A percentile compares a stretch with the other conserved stretches of the same genome.
These are phyloP conservation scores for Pherbina coryleti DNA, from an alignment of 2,888 invertebrate genomes.

Conservation along the genomic window DNA sequence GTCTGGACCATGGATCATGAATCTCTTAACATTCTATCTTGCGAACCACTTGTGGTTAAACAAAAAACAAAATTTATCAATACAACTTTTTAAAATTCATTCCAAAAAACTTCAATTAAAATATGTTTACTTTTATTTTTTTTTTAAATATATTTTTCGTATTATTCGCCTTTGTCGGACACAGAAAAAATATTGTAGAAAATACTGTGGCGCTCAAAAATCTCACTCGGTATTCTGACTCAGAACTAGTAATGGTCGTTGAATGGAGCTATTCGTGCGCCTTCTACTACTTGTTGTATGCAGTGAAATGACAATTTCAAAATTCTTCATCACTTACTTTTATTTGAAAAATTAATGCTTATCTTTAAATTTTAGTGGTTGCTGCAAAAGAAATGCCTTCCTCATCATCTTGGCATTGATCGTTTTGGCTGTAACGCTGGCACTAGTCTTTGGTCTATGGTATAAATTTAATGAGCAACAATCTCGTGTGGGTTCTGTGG, in stretches of 20 bases:
- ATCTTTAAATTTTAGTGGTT: conserved; percentile 20
- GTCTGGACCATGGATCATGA: background rate
- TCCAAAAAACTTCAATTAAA: background rate
- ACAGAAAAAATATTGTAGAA: background rate
- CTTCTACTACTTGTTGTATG: background rate
- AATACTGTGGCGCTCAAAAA: too few relatives aligned
- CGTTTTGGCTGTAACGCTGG: conserved; percentile 54
- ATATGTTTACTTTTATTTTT: background rate
- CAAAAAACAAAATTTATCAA: background rate
- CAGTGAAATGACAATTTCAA: background rate
- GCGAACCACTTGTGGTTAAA: background rate
- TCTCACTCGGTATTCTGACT: too few relatives aligned
- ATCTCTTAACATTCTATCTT: background rate
- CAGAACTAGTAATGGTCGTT: too few relatives aligned
- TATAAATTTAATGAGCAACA: conserved; percentile 36
- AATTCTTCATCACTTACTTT: too few relatives aligned
- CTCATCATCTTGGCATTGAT: conserved; percentile 57
- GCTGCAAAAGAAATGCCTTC: conserved; percentile 53
- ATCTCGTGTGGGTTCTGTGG: conserved; percentile 72
- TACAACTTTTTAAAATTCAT: background rate
- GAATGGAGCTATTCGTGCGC: too few relatives aligned
- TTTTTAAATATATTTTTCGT: background rate
- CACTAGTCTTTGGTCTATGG: conserved; percentile 55
- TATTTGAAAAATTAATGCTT: too few relatives aligned
- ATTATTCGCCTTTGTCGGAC: background rate